Base-by-base conservation (phyloP, 2,113 vertebrate genomes). In the Oreochromis niloticus region DNA sequence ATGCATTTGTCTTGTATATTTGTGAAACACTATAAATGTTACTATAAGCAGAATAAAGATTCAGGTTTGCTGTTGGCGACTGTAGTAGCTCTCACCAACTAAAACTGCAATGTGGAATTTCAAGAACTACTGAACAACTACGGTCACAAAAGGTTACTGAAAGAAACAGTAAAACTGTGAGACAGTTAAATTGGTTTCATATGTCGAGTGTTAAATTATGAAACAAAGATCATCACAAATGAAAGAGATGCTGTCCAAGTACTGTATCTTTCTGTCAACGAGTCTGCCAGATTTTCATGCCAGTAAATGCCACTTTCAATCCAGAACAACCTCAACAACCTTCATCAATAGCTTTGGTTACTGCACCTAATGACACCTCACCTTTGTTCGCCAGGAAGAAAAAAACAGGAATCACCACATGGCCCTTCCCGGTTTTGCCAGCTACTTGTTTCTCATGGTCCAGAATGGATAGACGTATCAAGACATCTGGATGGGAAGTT, bases 391-490 rank as follows among this genome's bases (percentile, higher is more conserved):
- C 84, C 73, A 94, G 73, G 94, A 99, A 98, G 87, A 82, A 87
- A 95, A 98, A 97, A 10, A 95, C 91, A 24, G 98, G 98, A 79
- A 99, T 97, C 11, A 98, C 27, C 50, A 96, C 97, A 43, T 96
- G 96, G 32, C 98, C 98, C 85, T 95, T 97, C 43, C 98, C 98
- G 2, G 59, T 91, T 54, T 92, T 86, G 84, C 94, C 92, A 2
- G 84, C 90, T 12, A 98, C 85, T 80, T 95, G 92, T 59, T 96
- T 96, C 48, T 97, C 97, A 4, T 96, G 95, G 88, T 99, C 97
- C 85, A 99, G 93, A 82, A 99, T 88, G 85, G 97, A 97, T 14
- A 99, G 88, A 80, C 96, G 97, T 91, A 99, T 86, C 68, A 96
- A 93, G 1, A 94, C 97, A 24, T 97, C 96, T 14, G 94, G 85